Base-by-base conservation (phyloP, 1,140 invertebrate species). In the Hydropsyche tenuis region DNA sequence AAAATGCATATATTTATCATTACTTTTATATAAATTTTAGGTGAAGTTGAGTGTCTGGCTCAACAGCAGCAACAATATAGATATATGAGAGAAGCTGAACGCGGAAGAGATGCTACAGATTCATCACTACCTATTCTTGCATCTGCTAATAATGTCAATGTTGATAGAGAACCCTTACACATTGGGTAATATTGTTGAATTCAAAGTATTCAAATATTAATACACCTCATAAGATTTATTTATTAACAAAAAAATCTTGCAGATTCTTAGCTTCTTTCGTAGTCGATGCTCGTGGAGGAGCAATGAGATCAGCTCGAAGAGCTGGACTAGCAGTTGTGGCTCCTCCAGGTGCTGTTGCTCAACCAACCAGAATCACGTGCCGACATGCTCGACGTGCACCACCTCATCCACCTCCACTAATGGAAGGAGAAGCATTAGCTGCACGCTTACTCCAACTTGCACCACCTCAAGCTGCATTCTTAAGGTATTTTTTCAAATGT, bases 201-300 rank as follows among this genome's bases (percentile, higher is more conserved):
- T 11, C 12, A 22, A 48, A 62, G 16, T 53, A 16, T 71, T 12
- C 20, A n/a, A 22, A 16, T 16, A 48, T 11, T 37, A 25, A 6
- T 25, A 14, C 18, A 7, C 7, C 16, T 9, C 6, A 22, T 25
- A 20, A n/a, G 1, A 72, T 23, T 27, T 65, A n/a, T 63, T 62
- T 46, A 63, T 63, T 48, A 60, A 60, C 25, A 1, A 25, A 60
- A 48, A 6, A 48, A n/a, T 37, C 30, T 25, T 70, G 79, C 81
- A 97, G 95, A 81, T 99, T 99, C 88, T 88, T 99, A 85, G 96
- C 98, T 78, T 97, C 95, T 76, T 98, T 99, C 84, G 91, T 99
- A 89, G 96, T 98, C 74, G 96, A 98, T 83, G 96, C 96, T 18
- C 88, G 96, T 69, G 96, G 96, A 60, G 96, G 96, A 56, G 96